Evolutionary conservation across 2,888 invertebrate species (phyloP), one percentile per base, ranked within the genome.

Genomic region (Gibbula magus): DNA sequence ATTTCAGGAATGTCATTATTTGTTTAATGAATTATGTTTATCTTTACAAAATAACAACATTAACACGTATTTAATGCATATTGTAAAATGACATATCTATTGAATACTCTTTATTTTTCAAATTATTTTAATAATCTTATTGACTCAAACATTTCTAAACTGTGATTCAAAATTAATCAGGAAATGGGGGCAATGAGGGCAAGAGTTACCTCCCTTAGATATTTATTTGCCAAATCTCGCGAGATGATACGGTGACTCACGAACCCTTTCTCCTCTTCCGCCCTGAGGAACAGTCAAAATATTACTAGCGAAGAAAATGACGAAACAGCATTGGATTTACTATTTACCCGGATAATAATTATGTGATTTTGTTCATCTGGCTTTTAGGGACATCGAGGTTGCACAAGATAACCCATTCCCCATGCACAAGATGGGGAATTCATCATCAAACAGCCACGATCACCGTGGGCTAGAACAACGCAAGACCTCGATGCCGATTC

Each of bases 401-500:
- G 29, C 70, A 52, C 56, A 61, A 35, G 54, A 73, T 35, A 78
- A 80, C 79, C 52, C 83, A 56, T 75, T 79, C 81, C 81, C 83
- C 81, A 85, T 85, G 83, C 80, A 87, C 85, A 86, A 84, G 83
- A 89, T 90, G 88, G 89, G 89, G 80, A 89, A 88, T 86, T 84
- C 84, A 80, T 86, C 86, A 81, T 88, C 87, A 81, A 85, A 85
- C 82, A 86, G 79, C 82, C 82, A 85, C 80, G 82, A 86, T 82
- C 84, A 85, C 79, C 84, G 87, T 82, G 84, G 86, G 80, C 83
- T 82, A 73, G 89, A 90, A 81, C 85, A 88, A 77, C 85, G 90
- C 82, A 88, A 87, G 82, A 85, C 89, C 77, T 88, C 89, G 79
- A 88, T 91, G 88, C 89, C 89, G 54, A 89, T 75, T 20, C 89